Base-by-base conservation (phyloP, 2,797 vertebrate genomes). In the Myotis findleyi region DNA sequence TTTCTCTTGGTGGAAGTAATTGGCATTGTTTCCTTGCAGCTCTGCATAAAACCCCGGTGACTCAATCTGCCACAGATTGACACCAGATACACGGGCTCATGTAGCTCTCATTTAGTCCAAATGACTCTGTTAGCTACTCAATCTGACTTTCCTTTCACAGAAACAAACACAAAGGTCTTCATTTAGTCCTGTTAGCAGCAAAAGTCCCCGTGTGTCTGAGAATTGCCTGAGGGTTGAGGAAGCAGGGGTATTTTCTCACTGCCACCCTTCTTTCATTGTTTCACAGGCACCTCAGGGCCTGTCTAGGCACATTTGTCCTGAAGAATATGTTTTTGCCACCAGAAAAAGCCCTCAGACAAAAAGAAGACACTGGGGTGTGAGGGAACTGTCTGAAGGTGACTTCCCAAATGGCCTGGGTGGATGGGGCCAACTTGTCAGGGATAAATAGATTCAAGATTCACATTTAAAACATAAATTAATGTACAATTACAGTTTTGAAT, bases 1-100 rank as follows among this genome's bases (percentile, higher is more conserved):
- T 86, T 94, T 94, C 86, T 90, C 23, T 89, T 85, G 94, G 69
- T 80, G 82, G 89, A 93, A 75, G 83, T 92, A 93, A 87, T 44
- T 79, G 84, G 57, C 82, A 85, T 47, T 81, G 27, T 75, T 93
- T 79, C 93, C 64, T 72, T n/a, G 16, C 81, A 83, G 77, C 33
- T 59, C 73, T 49, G 94, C 90, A 55, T 82, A 91, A 93, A 93
- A 95, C 72, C 62, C 72, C 13, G 57, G 44, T 11, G 72, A 88
- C 55, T 95, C 89, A 64, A 49, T 68, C 75, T 96, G 68, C 33
- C 27, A 23, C 53, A 23, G 66, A 76, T 2, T 57, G 75, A 93
- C 88, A 96, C 21, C 73, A 49, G 12, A 13, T 21, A 91, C 91
- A 94, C 73, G 93, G 91, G 80, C 89, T 89, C 94, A 76, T 83